Base-by-base conservation (phyloP, 2,113 vertebrate genomes). In the Pandion haliaetus region DNA sequence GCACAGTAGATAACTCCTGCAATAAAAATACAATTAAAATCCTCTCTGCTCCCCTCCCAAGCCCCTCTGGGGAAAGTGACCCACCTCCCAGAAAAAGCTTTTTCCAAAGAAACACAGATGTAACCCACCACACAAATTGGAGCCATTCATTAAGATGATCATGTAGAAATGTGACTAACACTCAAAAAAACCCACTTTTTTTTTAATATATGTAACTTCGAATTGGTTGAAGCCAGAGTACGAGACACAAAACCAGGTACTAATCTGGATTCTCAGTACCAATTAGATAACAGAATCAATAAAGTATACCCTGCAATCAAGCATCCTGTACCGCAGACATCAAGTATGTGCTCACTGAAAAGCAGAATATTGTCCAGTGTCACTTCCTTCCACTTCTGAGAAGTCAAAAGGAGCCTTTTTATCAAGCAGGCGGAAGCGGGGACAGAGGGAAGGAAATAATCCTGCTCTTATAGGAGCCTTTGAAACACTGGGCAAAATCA, bases 301-400 rank as follows among this genome's bases (percentile, higher is more conserved):
- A 5, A 10, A 50, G 17, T 0, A 15, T 8, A 54, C 59, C 31
- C 77, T 34, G 57, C 34, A 79, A 38, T 47, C 6, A 4, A 62
- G 52, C 58, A 15, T 23, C 55, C 20, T 2, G 0, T 4, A 2
- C 14, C 4, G 17, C 44, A 69, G 55, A 31, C 38, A 8, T 17
- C 47, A 34, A 63, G 50, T 6, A 12, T 10, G 1, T 0, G 12
- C 20, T 49, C 54, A 29, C 49, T 59, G 38, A 23, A 31, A 15
- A 42, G 78, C 55, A 19, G 36, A 73, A 36, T 1, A 1, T 26
- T 45, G 42, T 12, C 73, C 79, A 45, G 40, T 21, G 42, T 28
- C 73, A 62, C 44, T 70, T 61, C 84, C 80, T 72, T 82, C 83
- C 80, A 81, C 80, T 62, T 50, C 52, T 62, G 29, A 67, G 76